Conservation (phyloP, 2,797 vertebrate species). For the Agapornis canus region DNA sequence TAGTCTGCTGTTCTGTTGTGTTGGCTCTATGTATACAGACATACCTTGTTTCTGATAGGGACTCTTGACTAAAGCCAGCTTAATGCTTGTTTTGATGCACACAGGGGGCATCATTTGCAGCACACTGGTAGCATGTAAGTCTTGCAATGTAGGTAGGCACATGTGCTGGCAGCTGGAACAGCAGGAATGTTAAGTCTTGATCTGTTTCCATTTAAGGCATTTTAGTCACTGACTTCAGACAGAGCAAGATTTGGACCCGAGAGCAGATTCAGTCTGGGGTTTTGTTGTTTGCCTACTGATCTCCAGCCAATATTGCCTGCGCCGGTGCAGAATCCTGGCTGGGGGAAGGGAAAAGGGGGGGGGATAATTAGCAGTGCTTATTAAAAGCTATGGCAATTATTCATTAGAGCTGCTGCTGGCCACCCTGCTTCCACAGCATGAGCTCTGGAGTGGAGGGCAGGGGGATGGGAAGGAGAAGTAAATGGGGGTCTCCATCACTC, state of each 20-base stretch:
- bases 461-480: neutral
- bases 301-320: neutral
- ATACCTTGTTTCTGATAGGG: neutral
- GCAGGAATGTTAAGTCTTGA: neutral
- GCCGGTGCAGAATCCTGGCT: neutral
- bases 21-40: neutral
- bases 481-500: conserved; percentile 12
- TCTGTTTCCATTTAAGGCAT: neutral
- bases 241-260: neutral
- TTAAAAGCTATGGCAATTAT: conserved; percentile 38
- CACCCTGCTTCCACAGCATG: neutral
- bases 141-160: neutral
- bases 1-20: neutral
- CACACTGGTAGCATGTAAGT: neutral
- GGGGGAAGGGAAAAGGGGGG: neutral
- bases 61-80: neutral
- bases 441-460: neutral
- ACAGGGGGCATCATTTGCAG: neutral
- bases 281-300: neutral
- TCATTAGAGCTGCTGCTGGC: neutral
- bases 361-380: conserved; percentile 9
- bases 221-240: neutral
- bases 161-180: neutral
- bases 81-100: neutral
- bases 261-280: neutral